A percentile compares a stretch with the other conserved stretches of the same genome.
Conservation (phyloP, 2,888 invertebrate species). For the Adelognathus sp. region DNA sequence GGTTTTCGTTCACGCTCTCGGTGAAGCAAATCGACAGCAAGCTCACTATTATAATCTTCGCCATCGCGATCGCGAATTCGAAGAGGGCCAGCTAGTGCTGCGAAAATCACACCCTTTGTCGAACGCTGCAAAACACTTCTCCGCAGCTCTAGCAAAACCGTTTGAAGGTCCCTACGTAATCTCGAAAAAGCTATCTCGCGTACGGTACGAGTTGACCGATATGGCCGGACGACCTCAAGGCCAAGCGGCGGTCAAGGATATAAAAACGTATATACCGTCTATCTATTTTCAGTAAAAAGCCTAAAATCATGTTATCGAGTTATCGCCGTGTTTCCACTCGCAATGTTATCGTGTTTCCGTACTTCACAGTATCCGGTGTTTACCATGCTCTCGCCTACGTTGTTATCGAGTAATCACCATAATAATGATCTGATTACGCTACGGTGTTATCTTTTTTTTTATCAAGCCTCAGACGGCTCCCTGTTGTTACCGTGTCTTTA, state of each 20-base stretch:
- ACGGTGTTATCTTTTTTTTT: too few relatives aligned
- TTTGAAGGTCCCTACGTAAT: slow-evolving; percentile 30
- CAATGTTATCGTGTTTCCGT: neutral
- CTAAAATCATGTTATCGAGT: neutral
- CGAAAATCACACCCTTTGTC: slow-evolving; percentile 39
- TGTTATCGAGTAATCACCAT: too few relatives aligned
- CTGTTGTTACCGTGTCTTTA: too few relatives aligned
- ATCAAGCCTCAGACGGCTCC: too few relatives aligned
- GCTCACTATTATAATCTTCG: slow-evolving; percentile 52
- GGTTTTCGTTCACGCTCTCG: slow-evolving; percentile 20
- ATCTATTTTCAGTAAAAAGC: neutral
- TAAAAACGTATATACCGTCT: neutral
- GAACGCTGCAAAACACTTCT: neutral
- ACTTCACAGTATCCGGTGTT: neutral
- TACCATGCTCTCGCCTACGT: neutral
- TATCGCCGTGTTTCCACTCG: neutral
- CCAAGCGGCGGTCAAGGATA: neutral
- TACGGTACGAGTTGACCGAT: slow-evolving; percentile 2
- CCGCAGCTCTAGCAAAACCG: neutral
- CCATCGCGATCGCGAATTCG: slow-evolving; percentile 11
- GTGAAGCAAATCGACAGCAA: slow-evolving; percentile 33
- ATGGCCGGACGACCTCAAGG: neutral
- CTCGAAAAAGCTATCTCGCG: slow-evolving; percentile 10
- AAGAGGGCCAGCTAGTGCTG: slow-evolving; percentile 44
- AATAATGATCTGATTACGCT: too few relatives aligned